Base-by-base conservation (phyloP, 2,797 vertebrate genomes). In the Aldrovandia affinis region DNA sequence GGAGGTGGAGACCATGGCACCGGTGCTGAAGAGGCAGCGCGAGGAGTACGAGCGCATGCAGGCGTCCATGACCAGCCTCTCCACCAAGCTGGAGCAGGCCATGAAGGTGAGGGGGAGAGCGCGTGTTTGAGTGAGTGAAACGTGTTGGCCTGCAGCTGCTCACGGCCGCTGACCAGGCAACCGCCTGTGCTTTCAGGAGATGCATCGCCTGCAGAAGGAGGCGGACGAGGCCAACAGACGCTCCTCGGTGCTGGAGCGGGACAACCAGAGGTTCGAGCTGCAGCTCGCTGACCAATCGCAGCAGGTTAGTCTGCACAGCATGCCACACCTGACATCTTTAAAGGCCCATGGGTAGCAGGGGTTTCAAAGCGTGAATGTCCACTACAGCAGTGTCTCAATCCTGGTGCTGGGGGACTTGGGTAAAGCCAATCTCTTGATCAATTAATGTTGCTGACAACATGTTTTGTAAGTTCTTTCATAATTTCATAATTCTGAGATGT, bases 1-100 rank as follows among this genome's bases (percentile, higher is more conserved):
- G 88, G 98, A 99, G 90, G 96, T 99, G 3, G 98, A 99, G 92
- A 96, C 96, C 79, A 99, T 99, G 92, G 98, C 98, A 0, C 97
- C 98, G 0, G 95, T 98, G 86, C 91, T 99, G 57, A 98, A 96
- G 91, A 96, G 97, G 15, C 98, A 99, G 84, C 95, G 96, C 30
- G 97, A 99, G 85, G 98, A 99, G 84, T 98, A 98, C 33, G 97
- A 99, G 85, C 95, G 96, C 83, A 97, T 97, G 80, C 97, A 98
- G 91, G 96, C 94, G 86, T 97, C 98, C 84, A 96, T 98, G 91
- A 94, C 95, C 0, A 97, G 95, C 84, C 94, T 99, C 80, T 98
- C 97, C 84, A 94, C 93, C 89, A 99, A 99, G 87, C 96, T 99
- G 89, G 98, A 99, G 65, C 96, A 96, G 90, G 97, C 98, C 86